phyloP scores from a whole-genome alignment of 2,888 invertebrate species.

The Hyalella azteca region DNA sequence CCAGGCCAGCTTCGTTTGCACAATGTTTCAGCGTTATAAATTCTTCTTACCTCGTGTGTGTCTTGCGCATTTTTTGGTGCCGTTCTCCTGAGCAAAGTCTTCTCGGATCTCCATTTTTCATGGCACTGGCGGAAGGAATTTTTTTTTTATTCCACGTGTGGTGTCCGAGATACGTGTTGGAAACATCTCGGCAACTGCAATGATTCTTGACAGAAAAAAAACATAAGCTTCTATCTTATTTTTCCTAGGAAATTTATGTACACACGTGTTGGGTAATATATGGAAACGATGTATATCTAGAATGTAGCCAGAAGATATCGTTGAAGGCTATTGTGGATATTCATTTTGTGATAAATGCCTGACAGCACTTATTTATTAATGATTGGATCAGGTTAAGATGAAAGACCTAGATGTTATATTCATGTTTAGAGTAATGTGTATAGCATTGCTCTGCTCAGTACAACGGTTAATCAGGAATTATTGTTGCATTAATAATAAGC shows the following conservation, averaged over 20 bases:
- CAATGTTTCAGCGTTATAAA: conserved; percentile 36
- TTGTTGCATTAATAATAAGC: too few species aligned
- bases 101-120: conserved; percentile 27
- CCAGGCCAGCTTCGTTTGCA: conserved; percentile 11
- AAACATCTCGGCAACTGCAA: not conserved
- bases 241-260: not conserved
- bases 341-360: too few species aligned
- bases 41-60: conserved; percentile 35
- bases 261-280: too few species aligned
- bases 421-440: too few species aligned
- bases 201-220: not conserved
- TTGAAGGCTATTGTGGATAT: too few species aligned
- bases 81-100: conserved; percentile 17
- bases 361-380: too few species aligned
- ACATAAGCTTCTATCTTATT: not conserved
- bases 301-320: too few species aligned
- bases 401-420: too few species aligned
- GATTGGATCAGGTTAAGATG: too few species aligned
- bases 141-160: not conserved
- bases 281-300: too few species aligned
- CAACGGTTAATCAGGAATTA: too few species aligned
- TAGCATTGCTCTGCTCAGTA: too few species aligned
- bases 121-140: not conserved
- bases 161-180: not conserved
- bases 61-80: conserved; percentile 18